A percentile compares a stretch with the other conserved stretches of the same genome.
Evolutionary conservation across 2,888 invertebrate species (phyloP).

Genomic region (Archips xylosteana): DNA sequence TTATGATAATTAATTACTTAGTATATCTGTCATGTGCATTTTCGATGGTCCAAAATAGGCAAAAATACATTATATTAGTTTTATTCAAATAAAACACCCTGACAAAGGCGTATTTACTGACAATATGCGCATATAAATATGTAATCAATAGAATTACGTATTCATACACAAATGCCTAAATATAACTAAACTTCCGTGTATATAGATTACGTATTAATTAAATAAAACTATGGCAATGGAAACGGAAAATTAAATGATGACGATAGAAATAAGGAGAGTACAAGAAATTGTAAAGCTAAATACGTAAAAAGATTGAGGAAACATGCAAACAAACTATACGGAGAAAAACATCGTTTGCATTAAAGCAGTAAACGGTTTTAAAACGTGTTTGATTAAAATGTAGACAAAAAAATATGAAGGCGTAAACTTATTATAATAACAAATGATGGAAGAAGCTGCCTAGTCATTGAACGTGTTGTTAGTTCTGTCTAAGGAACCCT

Average conservation of each 20-base stretch:
- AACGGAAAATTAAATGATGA: slow-evolving; percentile 8
- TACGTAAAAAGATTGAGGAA: slow-evolving; percentile 9
- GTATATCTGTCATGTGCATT: slow-evolving; percentile 75
- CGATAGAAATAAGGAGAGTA: background rate
- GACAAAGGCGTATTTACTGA: background rate
- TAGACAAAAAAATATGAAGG: background rate
- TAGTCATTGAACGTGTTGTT: background rate
- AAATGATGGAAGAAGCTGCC: background rate
- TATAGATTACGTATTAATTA: slow-evolving; percentile 9
- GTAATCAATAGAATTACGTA: slow-evolving; percentile 23
- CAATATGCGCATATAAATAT: slow-evolving; percentile 28
- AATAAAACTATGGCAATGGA: slow-evolving; percentile 10
- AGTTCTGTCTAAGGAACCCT: slow-evolving; percentile 22
- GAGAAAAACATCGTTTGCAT: slow-evolving; percentile 17
- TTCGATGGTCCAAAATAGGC: slow-evolving; percentile 72
- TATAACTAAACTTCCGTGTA: slow-evolving; percentile 12
- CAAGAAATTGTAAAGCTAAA: background rate
- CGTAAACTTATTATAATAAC: background rate
- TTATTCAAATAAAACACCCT: slow-evolving; percentile 18
- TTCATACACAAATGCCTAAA: slow-evolving; percentile 27
- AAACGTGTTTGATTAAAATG: background rate
- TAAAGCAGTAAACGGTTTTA: slow-evolving; percentile 9
- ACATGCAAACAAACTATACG: slow-evolving; percentile 25
- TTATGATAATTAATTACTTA: slow-evolving; percentile 20
- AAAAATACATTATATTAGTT: slow-evolving; percentile 41